Percentiles rank a stretch among this genome's conserved stretches.
Evolutionary conservation across 2,797 vertebrate species (phyloP).

Genomic region (Cossypha niveicapilla): DNA sequence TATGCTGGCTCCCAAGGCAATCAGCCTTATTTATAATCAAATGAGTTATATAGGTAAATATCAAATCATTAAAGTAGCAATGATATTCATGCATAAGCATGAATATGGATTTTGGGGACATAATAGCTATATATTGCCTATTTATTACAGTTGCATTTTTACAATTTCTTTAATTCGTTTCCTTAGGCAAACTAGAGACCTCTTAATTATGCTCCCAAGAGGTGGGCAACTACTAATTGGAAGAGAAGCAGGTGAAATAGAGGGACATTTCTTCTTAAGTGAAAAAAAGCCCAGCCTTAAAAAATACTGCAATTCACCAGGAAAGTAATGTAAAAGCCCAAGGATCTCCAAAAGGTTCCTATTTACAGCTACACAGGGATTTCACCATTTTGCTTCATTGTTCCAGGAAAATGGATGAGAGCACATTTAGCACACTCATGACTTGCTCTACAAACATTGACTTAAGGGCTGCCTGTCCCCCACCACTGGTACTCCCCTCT

Average conservation of each 20-base stretch:
- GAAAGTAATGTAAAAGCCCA: neutral
- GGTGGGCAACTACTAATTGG: constrained; percentile 68
- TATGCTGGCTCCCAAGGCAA: constrained; percentile 2
- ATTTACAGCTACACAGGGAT: neutral
- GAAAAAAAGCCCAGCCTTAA: neutral
- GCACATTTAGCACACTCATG: neutral
- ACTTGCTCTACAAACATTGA: neutral
- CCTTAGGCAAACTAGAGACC: constrained; percentile 66
- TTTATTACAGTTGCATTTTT: constrained; percentile 63
- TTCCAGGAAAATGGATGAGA: neutral
- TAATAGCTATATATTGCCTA: constrained; percentile 36
- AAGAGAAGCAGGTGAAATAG: constrained; percentile 72
- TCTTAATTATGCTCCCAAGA: constrained; percentile 73
- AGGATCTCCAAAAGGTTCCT: neutral
- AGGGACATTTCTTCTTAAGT: constrained; percentile 57
- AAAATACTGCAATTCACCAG: constrained; percentile 17
- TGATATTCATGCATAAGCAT: neutral
- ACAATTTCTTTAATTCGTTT: constrained; percentile 73
- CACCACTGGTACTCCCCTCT: neutral
- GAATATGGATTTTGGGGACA: constrained; percentile 54
- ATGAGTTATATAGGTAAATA: constrained; percentile 25
- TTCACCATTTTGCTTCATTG: neutral
- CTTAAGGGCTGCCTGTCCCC: fast-evolving
- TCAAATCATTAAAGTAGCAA: constrained; percentile 16
- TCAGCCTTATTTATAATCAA: constrained; percentile 50